Evolutionary conservation across 2,113 vertebrate genomes (phyloP), one percentile per base, ranked within the genome.

Genomic region (Python bivittatus): DNA sequence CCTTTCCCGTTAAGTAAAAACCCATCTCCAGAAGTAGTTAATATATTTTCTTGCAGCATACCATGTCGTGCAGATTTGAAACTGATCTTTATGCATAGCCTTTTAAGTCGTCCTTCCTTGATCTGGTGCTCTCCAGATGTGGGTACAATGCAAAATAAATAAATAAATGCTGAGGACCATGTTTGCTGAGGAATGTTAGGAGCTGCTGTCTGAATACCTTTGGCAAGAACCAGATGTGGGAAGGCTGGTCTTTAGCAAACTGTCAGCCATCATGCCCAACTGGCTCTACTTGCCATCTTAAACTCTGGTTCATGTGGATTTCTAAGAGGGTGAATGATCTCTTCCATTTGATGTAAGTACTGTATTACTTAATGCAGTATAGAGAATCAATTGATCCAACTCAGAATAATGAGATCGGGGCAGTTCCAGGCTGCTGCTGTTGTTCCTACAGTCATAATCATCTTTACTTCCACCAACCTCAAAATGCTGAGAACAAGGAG

Each of bases 21-120:
- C 38, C 6, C 15, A 27, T 89, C 90, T 85, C 95, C 90, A 94
- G 93, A 92, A 90, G 33, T 91, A 92, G 94, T 88, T 91, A 72
- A 25, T 42, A 84, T 84, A 23, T 33, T 33, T 33, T n/a, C 33
- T 12, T 56, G n/a, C 13, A 87, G 15, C 8, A 12, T 25, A 44
- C 25, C 0, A 33, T 53, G n/a, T 56, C 57, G 58, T 25, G 20
- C 54, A 58, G 33, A 68, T 58, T 20, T 89, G 27, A 89, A 64
- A 68, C 27, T 1, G 11, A 10, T 17, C 60, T 33, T 72, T 17
- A 9, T 53, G 33, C 42, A n/a, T 1, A n/a, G n/a, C n/a, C n/a
- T n/a, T n/a, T 9, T 64, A 27, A 2, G 10, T 64, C 64, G 33
- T 72, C 64, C 15, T 33, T 33, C 64, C n/a, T 72, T 72, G 64